Conservation (phyloP, 1,140 invertebrate genomes). For the Chymomyza costata region DNA sequence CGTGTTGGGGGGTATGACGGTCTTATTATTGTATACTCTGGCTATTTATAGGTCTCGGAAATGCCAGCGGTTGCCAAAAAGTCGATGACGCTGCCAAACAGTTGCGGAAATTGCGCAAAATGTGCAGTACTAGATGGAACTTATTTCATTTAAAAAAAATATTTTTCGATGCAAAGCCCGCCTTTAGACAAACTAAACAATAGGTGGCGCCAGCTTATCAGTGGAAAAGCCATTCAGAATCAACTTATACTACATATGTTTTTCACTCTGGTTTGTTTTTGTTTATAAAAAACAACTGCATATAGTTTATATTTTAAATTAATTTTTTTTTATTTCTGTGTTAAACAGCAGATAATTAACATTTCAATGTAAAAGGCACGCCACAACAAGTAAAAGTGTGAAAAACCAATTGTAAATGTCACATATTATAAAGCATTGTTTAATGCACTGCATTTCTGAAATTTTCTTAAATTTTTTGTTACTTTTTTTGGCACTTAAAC, state of each 20-base stretch:
- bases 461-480: constrained; percentile 14
- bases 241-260: constrained; percentile 1
- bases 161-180: constrained; percentile 9
- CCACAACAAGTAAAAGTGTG: constrained; percentile 32
- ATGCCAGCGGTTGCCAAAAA: constrained; percentile 31
- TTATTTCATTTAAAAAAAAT: too few species aligned
- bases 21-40: constrained; percentile 21
- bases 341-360: constrained; percentile 5
- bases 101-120: too few species aligned
- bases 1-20: constrained; percentile 17
- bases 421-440: constrained; percentile 7
- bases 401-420: neutral
- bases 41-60: constrained; percentile 51
- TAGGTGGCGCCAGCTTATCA: constrained; percentile 2
- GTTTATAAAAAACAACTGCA: neutral
- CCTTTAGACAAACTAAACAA: neutral
- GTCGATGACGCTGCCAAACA: constrained; percentile 29
- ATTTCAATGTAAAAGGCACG: constrained; percentile 3
- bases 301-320: neutral
- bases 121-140: too few species aligned
- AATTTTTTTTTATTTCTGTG: neutral
- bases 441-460: constrained; percentile 22
- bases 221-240: constrained; percentile 3
- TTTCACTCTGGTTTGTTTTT: neutral
- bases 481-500: constrained; percentile 26